Evolutionary conservation across 2,797 vertebrate genomes (phyloP), one percentile per base, ranked within the genome.

Genomic region (Enteromius viviparus): DNA sequence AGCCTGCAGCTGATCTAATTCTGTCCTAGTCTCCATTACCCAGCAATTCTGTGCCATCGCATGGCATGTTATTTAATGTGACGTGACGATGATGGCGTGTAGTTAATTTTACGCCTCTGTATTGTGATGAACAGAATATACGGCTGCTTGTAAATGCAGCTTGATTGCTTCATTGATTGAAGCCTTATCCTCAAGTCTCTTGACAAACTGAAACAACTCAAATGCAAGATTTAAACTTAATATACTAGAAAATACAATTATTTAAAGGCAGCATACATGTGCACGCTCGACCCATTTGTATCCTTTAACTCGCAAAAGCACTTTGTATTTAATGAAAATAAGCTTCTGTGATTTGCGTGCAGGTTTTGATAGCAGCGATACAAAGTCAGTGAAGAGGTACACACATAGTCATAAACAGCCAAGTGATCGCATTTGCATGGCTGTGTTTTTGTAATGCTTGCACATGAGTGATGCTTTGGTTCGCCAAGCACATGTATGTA

Each of bases 381-480:
- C 29, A 62, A 49, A 58, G 40, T 49, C 21, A 72, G 32, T 11
- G 37, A 12, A 47, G 47, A 80, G 72, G 19, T 49, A 3, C 65
- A 70, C n/a, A 64, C 87, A 89, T 86, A 71, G 86, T 74, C 66
- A 58, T 83, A 85, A 79, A 80, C 17, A 74, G 80, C 62, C 62
- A 75, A 49, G 86, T 86, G 87, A 89, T 89, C 85, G 80, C 53
- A 92, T 94, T 94, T 94, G 91, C 91, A 92, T 92, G 86, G 29
- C 64, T 3, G 58, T 55, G 82, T 89, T 88, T 81, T 90, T 87
- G 76, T 90, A 86, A 11, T 85, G 87, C 87, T 87, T 85, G 76
- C 60, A 68, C 78, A 68, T 62, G 64, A 32, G 32, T 32, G 32
- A 32, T 4, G 72, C 19, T 76, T 76, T 55, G 47, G 80, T 45